Evolutionary conservation across 2,888 invertebrate genomes (phyloP), one percentile per base, ranked within the genome.

Genomic region (Ornithoptera alexandrae): DNA sequence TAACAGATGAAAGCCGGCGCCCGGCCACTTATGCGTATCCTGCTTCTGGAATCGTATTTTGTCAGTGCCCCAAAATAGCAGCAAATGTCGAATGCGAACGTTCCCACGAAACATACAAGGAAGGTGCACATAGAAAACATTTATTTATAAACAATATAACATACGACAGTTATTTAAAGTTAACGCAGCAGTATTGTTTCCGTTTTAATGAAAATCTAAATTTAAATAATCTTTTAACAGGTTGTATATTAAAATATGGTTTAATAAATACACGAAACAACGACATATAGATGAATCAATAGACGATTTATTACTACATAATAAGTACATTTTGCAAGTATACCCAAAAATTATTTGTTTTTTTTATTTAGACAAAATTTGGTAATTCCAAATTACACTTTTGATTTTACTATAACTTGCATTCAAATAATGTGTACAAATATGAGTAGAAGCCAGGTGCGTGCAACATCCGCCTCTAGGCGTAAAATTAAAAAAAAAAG

Each of bases 11-110:
- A 89, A 91, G 92, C 85, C 79, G 84, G 86, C 86, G 86, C 87
- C 78, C 84, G 78, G 79, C 86, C 88, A 91, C 92, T 92, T 92
- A 92, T 90, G 89, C 84, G 83, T 84, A 85, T 82, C 79, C 82
- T 86, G 84, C 86, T 83, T 84, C 84, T 84, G 71, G 87, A 88
- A 85, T 82, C 81, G 82, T 80, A 80, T 80, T 85, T 85, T 87
- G 90, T 91, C 90, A 90, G 81, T 88, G 86, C 82, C 86, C 87
- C 79, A 80, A 90, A 91, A 92, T 91, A 92, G 88, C 89, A 79
- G 77, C 80, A 81, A 79, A 85, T 79, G 12, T 22, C 36, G 53
- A 62, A 71, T 60, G 62, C 65, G 62, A 65, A 65, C 63, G 42
- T 68, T 68, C 63, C 58, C 24, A 60, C 63, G 64, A 64, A 61